Evolutionary conservation across 2,113 vertebrate genomes (phyloP).

Genomic region (Passer montanus): DNA sequence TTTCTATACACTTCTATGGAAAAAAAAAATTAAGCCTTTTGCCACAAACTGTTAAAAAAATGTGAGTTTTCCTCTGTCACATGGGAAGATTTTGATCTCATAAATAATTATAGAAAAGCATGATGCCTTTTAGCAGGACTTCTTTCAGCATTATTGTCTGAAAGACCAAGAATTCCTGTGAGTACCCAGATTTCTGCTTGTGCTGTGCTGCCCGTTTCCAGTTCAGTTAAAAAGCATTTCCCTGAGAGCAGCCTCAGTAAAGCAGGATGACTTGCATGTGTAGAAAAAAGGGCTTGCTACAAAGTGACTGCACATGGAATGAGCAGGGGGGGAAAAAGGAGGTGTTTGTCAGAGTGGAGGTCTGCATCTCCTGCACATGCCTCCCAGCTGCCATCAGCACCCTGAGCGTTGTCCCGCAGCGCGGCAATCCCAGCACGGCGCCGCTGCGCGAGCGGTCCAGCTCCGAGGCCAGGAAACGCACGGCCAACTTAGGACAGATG

Average conservation of each 20-base stretch:
- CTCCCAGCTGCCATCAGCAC: neutral
- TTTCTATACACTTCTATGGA: neutral
- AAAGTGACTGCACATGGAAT: neutral
- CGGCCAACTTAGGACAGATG: accelerated
- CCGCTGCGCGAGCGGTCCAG: accelerated
- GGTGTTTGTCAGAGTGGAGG: neutral
- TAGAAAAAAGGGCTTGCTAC: neutral
- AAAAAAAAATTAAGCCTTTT: neutral
- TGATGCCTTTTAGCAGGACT: neutral
- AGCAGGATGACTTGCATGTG: neutral
- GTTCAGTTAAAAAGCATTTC: neutral
- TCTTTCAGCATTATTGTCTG: neutral
- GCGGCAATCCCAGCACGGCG: neutral
- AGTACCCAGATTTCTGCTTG: neutral
- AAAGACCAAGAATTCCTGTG: neutral
- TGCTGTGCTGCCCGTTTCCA: neutral
- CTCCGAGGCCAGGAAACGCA: accelerated
- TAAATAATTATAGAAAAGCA: neutral
- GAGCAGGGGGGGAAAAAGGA: neutral
- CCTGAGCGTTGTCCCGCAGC: accelerated
- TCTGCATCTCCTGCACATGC: neutral
- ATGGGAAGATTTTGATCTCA: neutral
- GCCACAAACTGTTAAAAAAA: neutral
- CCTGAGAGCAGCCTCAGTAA: neutral
- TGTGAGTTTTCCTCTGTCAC: neutral